Evolutionary conservation across 2,113 vertebrate species (phyloP).

Genomic region (Equus quagga): DNA sequence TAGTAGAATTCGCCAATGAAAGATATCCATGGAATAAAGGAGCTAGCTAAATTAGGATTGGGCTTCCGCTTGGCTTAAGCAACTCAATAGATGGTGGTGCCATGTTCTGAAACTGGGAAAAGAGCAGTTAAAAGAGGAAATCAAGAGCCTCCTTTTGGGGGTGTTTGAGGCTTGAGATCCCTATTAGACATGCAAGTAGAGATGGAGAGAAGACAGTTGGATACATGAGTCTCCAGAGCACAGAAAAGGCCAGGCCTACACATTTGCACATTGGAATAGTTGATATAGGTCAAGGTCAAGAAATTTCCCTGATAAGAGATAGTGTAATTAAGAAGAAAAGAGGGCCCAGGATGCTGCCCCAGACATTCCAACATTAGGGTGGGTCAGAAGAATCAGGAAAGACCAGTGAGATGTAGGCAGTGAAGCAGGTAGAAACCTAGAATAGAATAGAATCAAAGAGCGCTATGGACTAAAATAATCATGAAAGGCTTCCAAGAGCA

Average conservation of each 20-base stretch:
- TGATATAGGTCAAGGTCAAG: not conserved
- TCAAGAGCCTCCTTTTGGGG: not conserved
- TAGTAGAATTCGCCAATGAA: conserved; percentile 33
- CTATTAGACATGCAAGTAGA: not conserved
- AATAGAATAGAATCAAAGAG: not conserved
- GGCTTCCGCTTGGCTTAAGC: not conserved
- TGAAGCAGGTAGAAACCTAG: not conserved
- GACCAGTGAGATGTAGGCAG: accelerated
- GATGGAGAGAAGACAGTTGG: not conserved
- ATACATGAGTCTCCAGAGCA: not conserved
- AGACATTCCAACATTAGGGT: not conserved
- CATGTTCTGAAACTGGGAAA: not conserved
- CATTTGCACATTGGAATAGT: not conserved
- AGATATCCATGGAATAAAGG: not conserved
- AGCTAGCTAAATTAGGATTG: not conserved
- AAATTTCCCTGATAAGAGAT: not conserved
- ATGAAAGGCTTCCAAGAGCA: not conserved
- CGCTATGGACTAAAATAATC: not conserved
- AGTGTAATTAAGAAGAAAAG: not conserved
- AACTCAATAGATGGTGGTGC: not conserved
- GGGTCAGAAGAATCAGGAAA: not conserved
- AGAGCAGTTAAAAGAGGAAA: not conserved
- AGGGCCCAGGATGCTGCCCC: not conserved
- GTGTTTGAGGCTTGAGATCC: not conserved
- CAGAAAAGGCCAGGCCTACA: not conserved